A percentile compares a stretch with the other conserved stretches of the same genome.
Evolutionary conservation across 2,113 vertebrate genomes (phyloP).

Genomic region (Rhea americana): DNA sequence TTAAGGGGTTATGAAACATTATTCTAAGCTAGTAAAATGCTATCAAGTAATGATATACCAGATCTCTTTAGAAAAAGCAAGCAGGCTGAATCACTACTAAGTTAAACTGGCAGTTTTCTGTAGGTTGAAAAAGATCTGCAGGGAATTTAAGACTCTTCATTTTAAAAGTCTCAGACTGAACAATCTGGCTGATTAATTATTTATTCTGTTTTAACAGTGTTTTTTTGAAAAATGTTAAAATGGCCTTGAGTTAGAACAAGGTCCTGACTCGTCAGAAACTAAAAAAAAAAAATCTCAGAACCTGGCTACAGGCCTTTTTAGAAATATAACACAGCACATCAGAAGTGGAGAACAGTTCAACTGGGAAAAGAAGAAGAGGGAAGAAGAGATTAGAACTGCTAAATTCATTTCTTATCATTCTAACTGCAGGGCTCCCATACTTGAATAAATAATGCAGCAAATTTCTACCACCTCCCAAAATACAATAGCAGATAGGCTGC

Average conservation of each 20-base stretch:
- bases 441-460: background rate
- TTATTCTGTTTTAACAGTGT: background rate
- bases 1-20: background rate
- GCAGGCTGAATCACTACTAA: background rate
- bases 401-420: background rate
- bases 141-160: background rate
- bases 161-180: slow-evolving; percentile 16
- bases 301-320: background rate
- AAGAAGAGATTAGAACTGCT: background rate
- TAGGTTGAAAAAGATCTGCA: background rate
- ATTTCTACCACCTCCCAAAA: background rate
- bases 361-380: background rate
- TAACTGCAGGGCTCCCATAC: background rate
- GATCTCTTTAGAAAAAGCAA: background rate
- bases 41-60: background rate
- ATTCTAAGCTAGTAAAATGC: background rate
- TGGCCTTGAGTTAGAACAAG: background rate
- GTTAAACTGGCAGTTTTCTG: slow-evolving; percentile 7
- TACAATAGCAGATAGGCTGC: background rate
- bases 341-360: background rate
- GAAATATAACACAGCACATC: background rate
- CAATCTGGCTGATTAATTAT: background rate
- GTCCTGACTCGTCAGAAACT: background rate
- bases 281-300: background rate
- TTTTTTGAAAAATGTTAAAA: slow-evolving; percentile 7